A percentile compares a stretch with the other conserved stretches of the same genome.
These are phyloP conservation scores for Drepana falcataria DNA, from an alignment of 2,888 invertebrate genomes.

Conservation along the genomic window DNA sequence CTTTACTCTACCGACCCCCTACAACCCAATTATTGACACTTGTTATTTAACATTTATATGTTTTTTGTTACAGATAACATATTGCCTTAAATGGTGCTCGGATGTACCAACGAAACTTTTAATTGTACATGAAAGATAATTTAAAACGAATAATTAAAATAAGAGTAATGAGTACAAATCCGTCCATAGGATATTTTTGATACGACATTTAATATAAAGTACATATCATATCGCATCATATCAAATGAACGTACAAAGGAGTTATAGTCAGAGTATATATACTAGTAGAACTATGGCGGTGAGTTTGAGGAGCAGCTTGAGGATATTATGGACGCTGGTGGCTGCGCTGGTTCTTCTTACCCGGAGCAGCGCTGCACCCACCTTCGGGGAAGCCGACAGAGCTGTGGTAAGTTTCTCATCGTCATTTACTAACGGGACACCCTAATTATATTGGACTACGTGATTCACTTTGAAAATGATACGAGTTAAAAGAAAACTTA, in stretches of 20 bases:
- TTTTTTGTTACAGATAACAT: constrained; percentile 61
- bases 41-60: constrained; percentile 1
- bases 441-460: neutral
- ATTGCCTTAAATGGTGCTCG: constrained; percentile 28
- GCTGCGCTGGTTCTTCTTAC: constrained; percentile 51
- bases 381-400: constrained; percentile 61
- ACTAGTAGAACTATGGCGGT: constrained; percentile 45
- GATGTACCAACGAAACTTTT: constrained; percentile 41
- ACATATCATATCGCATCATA: constrained; percentile 7
- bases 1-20: too few relatives aligned
- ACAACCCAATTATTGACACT: too few relatives aligned
- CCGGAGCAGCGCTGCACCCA: constrained; percentile 62
- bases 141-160: constrained; percentile 29
- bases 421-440: neutral
- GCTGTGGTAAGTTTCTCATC: constrained; percentile 59
- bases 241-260: constrained; percentile 52
- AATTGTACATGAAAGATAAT: constrained; percentile 37
- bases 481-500: too few relatives aligned
- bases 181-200: constrained; percentile 50
- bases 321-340: constrained; percentile 51
- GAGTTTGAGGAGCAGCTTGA: constrained; percentile 52
- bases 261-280: constrained; percentile 22
- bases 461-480: too few relatives aligned
- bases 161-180: constrained; percentile 45
- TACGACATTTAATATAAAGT: constrained; percentile 33